Evolutionary conservation across 1,140 invertebrate species (phyloP).

Genomic region (Meteorus sp.): DNA sequence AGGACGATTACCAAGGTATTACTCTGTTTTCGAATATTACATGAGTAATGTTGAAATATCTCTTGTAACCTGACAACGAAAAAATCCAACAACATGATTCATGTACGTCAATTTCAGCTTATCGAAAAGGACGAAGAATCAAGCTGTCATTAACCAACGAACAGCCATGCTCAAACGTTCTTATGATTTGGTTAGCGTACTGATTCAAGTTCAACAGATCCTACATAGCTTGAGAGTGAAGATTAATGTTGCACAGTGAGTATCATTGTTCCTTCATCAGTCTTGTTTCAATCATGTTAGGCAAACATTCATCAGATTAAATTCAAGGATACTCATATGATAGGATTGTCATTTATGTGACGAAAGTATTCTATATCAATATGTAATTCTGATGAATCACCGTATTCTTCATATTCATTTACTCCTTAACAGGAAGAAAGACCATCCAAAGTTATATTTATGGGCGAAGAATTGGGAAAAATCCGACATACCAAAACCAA

Average conservation of each 20-base stretch:
- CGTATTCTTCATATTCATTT: constrained; percentile 15
- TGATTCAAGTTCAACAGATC: constrained; percentile 69
- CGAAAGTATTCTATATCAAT: too few species aligned
- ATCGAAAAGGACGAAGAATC: constrained; percentile 49
- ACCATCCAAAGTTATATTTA: constrained; percentile 81
- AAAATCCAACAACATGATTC: too few species aligned
- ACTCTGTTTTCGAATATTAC: constrained; percentile 15
- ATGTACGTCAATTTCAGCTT: constrained; percentile 43
- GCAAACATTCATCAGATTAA: too few species aligned
- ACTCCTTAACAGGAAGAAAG: constrained; percentile 64
- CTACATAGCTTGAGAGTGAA: constrained; percentile 75
- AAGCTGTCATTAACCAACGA: constrained; percentile 50
- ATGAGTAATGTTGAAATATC: constrained; percentile 13
- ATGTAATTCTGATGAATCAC: too few species aligned
- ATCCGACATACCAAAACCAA: constrained; percentile 47
- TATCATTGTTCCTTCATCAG: too few species aligned
- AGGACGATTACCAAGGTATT: constrained; percentile 70
- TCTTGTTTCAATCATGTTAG: too few species aligned
- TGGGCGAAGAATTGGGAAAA: constrained; percentile 84
- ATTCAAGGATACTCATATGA: neutral
- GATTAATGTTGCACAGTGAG: constrained; percentile 76
- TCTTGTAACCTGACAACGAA: too few species aligned
- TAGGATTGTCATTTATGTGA: too few species aligned
- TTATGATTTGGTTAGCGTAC: constrained; percentile 72
- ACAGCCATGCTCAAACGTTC: constrained; percentile 65